A percentile compares a stretch with the other conserved stretches of the same genome.
phyloP scores from a whole-genome alignment of 2,797 vertebrate genomes.

The Scolopax bukidnonensis region DNA sequence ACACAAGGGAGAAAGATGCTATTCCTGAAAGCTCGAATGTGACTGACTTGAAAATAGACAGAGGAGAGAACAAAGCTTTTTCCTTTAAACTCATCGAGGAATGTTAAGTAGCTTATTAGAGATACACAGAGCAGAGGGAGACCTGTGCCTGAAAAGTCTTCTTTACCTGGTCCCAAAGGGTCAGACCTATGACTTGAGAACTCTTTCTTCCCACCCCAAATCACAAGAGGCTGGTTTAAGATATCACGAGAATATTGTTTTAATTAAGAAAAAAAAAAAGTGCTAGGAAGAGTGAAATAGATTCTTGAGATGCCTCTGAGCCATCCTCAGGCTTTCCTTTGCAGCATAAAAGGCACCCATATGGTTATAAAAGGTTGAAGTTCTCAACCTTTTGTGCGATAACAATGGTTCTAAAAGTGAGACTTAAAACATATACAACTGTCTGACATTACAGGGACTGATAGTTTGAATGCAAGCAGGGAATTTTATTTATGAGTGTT shows the following conservation, averaged over 20 bases:
- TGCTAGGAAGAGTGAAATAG: not conserved
- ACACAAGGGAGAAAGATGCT: constrained; percentile 29
- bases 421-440: not conserved
- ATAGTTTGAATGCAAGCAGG: not conserved
- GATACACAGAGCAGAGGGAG: not conserved
- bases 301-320: not conserved
- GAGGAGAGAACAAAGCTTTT: constrained; percentile 22
- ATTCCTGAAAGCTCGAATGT: constrained; percentile 20
- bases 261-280: not conserved
- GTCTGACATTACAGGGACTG: not conserved
- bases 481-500: not conserved
- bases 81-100: constrained; percentile 19
- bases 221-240: not conserved
- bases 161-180: not conserved
- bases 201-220: not conserved
- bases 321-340: not conserved
- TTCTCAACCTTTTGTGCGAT: not conserved
- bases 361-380: not conserved
- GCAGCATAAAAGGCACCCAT: not conserved
- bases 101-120: constrained; percentile 41
- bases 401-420: not conserved
- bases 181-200: not conserved
- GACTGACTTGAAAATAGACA: constrained; percentile 8
- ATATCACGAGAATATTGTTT: not conserved
- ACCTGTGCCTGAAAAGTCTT: not conserved